Percentiles rank a stretch among this genome's conserved stretches.
phyloP scores from a whole-genome alignment of 2,113 vertebrate species.

The Alouatta palliata region DNA sequence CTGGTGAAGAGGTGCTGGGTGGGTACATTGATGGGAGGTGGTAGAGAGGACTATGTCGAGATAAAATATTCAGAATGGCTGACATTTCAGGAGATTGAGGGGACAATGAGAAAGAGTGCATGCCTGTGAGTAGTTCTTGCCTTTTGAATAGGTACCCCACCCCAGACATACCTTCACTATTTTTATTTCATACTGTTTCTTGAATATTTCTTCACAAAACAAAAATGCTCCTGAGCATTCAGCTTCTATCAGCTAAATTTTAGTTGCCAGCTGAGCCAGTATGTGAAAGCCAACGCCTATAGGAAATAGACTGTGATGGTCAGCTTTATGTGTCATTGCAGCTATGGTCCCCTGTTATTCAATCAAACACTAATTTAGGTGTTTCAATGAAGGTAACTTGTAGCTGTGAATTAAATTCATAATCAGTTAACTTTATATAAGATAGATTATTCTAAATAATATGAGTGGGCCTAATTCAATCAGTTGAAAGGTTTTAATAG shows the following conservation, averaged over 20 bases:
- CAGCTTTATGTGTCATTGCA: not conserved
- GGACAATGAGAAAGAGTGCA: not conserved
- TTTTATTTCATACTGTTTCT: not conserved
- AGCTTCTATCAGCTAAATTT: not conserved
- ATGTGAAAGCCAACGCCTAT: not conserved
- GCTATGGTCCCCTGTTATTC: not conserved
- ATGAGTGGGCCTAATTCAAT: not conserved
- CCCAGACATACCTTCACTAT: not conserved
- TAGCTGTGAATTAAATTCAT: constrained; percentile 1
- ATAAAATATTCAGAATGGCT: not conserved
- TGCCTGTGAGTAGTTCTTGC: not conserved
- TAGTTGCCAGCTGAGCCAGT: constrained; percentile 7
- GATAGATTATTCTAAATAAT: not conserved
- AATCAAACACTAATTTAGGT: not conserved
- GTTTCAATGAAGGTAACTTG: not conserved
- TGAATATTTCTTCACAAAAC: not conserved
- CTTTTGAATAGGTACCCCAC: not conserved
- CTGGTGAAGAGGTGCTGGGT: not conserved
- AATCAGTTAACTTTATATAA: not conserved
- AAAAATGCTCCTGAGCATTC: not conserved
- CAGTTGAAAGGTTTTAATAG: not conserved
- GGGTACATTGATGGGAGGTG: too few species aligned
- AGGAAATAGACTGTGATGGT: not conserved
- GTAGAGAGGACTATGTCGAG: not conserved
- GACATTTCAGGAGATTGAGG: not conserved